Evolutionary conservation across 1,140 invertebrate genomes (phyloP), one percentile per base, ranked within the genome.

Genomic region (Caerostris darwini): DNA sequence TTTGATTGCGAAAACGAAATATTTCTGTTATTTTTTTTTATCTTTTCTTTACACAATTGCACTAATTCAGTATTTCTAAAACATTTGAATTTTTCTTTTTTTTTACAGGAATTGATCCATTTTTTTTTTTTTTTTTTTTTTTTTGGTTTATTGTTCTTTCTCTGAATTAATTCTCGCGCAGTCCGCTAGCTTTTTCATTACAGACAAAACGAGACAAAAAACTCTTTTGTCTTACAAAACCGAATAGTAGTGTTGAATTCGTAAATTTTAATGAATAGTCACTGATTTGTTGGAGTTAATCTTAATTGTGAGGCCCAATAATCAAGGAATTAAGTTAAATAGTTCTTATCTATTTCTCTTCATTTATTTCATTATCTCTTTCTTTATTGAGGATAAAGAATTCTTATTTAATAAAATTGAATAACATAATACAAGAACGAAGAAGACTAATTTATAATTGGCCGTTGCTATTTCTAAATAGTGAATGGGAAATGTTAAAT

Each of bases 131-230:
- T 50, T 34, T 57, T 34, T 34, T 34, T 34, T 34, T 34, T 34
- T 34, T 34, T 34, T 34, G 34, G 14, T 59, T 10, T 34, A 69
- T 50, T 64, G 57, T 64, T 34, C 34, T 64, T 19, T 54, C 14
- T 34, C 59, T 14, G 34, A 87, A 87, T 57, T 85, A 85, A 85
- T 87, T 87, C 59, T 14, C 8, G 19, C 64, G 85, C 85, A 34
- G 5, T 64, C 5, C 59, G 34, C 17, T 50, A 5, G 2, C 4
- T 7, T 64, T 34, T 87, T 87, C 85, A 64, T 64, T 87, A 64
- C 17, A 61, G 57, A 85, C 82, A 85, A 87, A 87, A 89, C n/a
- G 5, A 71, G 53, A 89, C 71, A 67, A 89, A n/a, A 77, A 64
- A 56, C 61, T 89, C 85, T 87, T 69, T 89, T 89, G 50, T 69